Percentiles rank a stretch among this genome's conserved stretches.
These are phyloP conservation scores for Drosophila yooni DNA, from an alignment of 2,888 invertebrate species.

Conservation along the genomic window DNA sequence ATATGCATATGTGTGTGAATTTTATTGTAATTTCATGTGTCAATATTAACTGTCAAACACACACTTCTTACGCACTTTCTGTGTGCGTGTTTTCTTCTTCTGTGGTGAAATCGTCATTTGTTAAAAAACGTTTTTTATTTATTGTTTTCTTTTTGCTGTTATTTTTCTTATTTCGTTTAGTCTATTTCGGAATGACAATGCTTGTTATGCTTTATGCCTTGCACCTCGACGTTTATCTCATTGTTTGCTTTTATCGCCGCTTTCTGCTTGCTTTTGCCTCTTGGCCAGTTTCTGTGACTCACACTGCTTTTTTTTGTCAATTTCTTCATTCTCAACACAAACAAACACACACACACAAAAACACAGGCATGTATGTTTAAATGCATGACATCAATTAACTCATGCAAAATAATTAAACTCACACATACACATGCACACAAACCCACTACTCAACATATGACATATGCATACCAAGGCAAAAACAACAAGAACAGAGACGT, in stretches of 20 bases:
- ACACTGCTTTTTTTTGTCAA: constrained; percentile 37
- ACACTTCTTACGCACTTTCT: constrained; percentile 45
- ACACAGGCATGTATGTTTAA: constrained; percentile 24
- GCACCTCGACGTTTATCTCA: constrained; percentile 58
- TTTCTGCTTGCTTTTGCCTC: constrained; percentile 55
- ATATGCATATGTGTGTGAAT: constrained; percentile 6
- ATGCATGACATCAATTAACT: constrained; percentile 58
- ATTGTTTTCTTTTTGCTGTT: constrained; percentile 22
- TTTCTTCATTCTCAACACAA: constrained; percentile 34
- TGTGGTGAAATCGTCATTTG: constrained; percentile 69
- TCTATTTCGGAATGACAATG: constrained; percentile 41
- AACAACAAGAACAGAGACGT: constrained; percentile 21
- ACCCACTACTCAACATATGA: constrained; percentile 27
- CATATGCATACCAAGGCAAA: constrained; percentile 39
- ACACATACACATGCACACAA: constrained; percentile 29
- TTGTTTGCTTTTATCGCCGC: constrained; percentile 73
- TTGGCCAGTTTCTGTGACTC: constrained; percentile 55
- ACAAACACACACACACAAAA: constrained; percentile 19
- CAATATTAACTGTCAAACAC: constrained; percentile 32
- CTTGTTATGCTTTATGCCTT: constrained; percentile 56
- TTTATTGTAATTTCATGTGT: constrained; percentile 38
- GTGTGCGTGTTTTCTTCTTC: not conserved
- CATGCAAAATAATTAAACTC: constrained; percentile 70
- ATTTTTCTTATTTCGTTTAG: constrained; percentile 15
- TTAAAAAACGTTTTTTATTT: constrained; percentile 42